Base-by-base conservation (phyloP, 2,113 vertebrate genomes). In the Saccopteryx leptura region DNA sequence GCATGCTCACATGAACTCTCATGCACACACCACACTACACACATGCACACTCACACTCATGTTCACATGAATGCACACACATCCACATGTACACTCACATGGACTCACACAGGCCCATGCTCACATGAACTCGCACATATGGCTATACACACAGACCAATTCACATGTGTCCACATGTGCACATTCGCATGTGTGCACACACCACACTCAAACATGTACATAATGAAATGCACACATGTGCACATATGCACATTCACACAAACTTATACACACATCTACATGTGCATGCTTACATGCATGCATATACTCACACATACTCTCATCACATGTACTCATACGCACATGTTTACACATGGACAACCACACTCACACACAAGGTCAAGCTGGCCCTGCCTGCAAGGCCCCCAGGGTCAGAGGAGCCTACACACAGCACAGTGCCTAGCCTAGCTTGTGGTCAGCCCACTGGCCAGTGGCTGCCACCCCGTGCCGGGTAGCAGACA, bases 391-490 rank as follows among this genome's bases (percentile, higher is more conserved):
- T 0, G 12, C 8, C 7, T 9, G 68, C 33, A 12, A 46, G 78
- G 60, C 1, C 31, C 19, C 14, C 2, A 1, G 33, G 48, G 56
- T n/a, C 26, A 4, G 10, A 66, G 69, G 39, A 50, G 46, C 50
- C 56, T 19, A 54, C 11, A 1, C 65, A 9, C 11, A 1, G 24
- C 24, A 4, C 31, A 52, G 12, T 2, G 9, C 82, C 19, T 66
- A 28, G 39, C 54, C 39, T 39, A 13, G 63, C 76, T 78, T 14
- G 3, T 1, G 26, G 71, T 18, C 39, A n/a, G 50, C 50, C 31
- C 14, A 39, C 23, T 0, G 5, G 18, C 50, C n/a, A 1, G 39
- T 5, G 74, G 58, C 33, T 0, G 0, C 13, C 68, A 12, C 23
- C 60, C 63, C 2, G 26, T 26, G 26, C 63, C 58, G 18, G 58